A percentile compares a stretch with the other conserved stretches of the same genome.
These are phyloP conservation scores for Drosophila atripex DNA, from an alignment of 2,888 invertebrate genomes.

Conservation along the genomic window DNA sequence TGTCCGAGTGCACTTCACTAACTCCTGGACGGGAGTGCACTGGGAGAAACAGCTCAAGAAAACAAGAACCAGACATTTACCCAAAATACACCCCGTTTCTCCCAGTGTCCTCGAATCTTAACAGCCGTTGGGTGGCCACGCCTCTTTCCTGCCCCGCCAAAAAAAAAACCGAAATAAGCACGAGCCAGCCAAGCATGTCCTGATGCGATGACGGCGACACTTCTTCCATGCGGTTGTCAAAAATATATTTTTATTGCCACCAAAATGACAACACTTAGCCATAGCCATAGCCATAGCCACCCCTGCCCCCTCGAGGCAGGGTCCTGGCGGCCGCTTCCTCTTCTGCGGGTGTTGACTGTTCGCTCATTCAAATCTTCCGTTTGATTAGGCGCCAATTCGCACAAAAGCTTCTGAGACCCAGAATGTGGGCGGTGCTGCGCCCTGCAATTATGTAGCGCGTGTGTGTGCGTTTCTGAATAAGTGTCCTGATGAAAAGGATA, in stretches of 20 bases:
- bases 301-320: neutral
- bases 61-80: neutral
- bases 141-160: slow-evolving; percentile 38
- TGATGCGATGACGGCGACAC: slow-evolving; percentile 62
- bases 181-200: slow-evolving; percentile 54
- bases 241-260: slow-evolving; percentile 78
- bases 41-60: slow-evolving; percentile 1
- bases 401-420: slow-evolving; percentile 51
- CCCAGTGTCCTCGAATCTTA: slow-evolving; percentile 57
- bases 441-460: slow-evolving; percentile 66
- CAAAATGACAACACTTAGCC: slow-evolving; percentile 77
- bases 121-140: slow-evolving; percentile 72
- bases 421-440: slow-evolving; percentile 69
- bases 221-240: slow-evolving; percentile 70
- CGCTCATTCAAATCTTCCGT: slow-evolving; percentile 78
- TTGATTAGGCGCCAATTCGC: slow-evolving; percentile 79
- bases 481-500: neutral
- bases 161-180: slow-evolving; percentile 3
- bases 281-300: neutral
- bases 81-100: neutral
- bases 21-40: slow-evolving; percentile 13
- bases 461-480: slow-evolving; percentile 26
- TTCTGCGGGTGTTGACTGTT: slow-evolving; percentile 55
- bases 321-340: slow-evolving; percentile 14
- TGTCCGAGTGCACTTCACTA: slow-evolving; percentile 42